Evolutionary conservation across 2,113 vertebrate species (phyloP), one percentile per base, ranked within the genome.

Genomic region (Laticauda colubrina): DNA sequence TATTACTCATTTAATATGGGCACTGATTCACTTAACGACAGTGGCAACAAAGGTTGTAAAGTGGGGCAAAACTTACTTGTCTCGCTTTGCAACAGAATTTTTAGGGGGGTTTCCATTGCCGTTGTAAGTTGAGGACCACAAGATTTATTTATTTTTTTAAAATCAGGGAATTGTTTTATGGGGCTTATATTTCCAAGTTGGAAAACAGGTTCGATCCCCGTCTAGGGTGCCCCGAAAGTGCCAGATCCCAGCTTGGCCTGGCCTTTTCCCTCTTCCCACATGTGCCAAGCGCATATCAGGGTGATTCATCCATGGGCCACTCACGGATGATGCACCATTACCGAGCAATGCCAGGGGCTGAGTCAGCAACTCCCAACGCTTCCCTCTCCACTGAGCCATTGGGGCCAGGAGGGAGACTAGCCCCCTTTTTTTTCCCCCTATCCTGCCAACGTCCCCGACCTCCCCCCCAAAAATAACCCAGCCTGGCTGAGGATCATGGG

Each of bases 321-420:
- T 92, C 91, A 89, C 14, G 7, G 5, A 2, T n/a, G 87, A 89
- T 29, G n/a, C 14, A 23, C 23, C 14, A 14, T 0, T 20, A 7
- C 4, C 18, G 85, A 75, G 12, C 23, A 48, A 53, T 18, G 11
- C 21, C n/a, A 1, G 9, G 56, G 0, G 9, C 5, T 64, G 51
- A 34, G 39, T 69, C 48, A 75, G 59, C 45, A 7, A 29, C 29
- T 7, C 64, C 64, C 5, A 34, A 18, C 23, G 18, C 24, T 26
- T 18, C n/a, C 89, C 2, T 15, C 45, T 1, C 23, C 10, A 12
- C 5, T 11, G 54, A 56, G 21, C n/a, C 43, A 29, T 85, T 23
- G 34, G 3, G 21, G 6, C 1, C 23, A 24, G 21, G 11, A 8
- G 7, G 9, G 0, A 5, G 12, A 29, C 24, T 2, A 15, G 34